These are phyloP conservation scores for Napeogenes sylphis DNA, from an alignment of 2,888 invertebrate genomes.

Conservation along the genomic window DNA sequence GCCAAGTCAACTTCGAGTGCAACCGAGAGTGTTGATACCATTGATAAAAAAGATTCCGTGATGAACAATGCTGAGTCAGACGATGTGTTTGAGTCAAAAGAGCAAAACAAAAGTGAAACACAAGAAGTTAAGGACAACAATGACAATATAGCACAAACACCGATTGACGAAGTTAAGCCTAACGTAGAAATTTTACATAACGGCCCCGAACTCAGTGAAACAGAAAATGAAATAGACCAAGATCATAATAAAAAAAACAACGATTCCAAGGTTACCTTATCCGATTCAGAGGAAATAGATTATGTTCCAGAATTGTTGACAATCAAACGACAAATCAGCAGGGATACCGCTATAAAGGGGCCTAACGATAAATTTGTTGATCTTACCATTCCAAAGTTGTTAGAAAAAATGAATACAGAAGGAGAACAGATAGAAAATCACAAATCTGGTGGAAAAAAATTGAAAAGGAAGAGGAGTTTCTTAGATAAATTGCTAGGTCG, in stretches of 20 bases:
- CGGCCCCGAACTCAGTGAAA: constrained; percentile 43
- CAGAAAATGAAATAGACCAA: constrained; percentile 32
- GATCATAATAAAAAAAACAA: constrained; percentile 37
- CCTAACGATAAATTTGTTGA: constrained; percentile 51
- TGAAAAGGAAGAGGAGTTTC: constrained; percentile 72
- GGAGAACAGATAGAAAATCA: constrained; percentile 56
- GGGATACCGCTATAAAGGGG: constrained; percentile 50
- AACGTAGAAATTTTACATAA: constrained; percentile 48
- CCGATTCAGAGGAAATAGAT: constrained; percentile 64
- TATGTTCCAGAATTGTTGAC: constrained; percentile 58
- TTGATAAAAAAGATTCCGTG: constrained; percentile 42
- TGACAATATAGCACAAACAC: constrained; percentile 28
- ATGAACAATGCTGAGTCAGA: constrained; percentile 52
- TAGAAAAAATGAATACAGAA: constrained; percentile 64
- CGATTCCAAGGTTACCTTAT: constrained; percentile 52
- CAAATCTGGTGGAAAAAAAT: constrained; percentile 55
- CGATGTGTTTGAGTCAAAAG: constrained; percentile 58
- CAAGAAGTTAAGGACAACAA: constrained; percentile 27
- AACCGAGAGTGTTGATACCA: constrained; percentile 51
- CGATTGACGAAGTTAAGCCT: constrained; percentile 36
- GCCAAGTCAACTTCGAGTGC: constrained; percentile 63
- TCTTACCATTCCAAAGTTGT: constrained; percentile 62
- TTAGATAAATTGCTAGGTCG: constrained; percentile 69
- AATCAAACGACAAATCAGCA: constrained; percentile 55
- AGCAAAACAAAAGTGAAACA: constrained; percentile 33